Percentiles rank a stretch among this genome's conserved stretches.
These are phyloP conservation scores for Meda fulgida DNA, from an alignment of 2,797 vertebrate species.

Conservation along the genomic window DNA sequence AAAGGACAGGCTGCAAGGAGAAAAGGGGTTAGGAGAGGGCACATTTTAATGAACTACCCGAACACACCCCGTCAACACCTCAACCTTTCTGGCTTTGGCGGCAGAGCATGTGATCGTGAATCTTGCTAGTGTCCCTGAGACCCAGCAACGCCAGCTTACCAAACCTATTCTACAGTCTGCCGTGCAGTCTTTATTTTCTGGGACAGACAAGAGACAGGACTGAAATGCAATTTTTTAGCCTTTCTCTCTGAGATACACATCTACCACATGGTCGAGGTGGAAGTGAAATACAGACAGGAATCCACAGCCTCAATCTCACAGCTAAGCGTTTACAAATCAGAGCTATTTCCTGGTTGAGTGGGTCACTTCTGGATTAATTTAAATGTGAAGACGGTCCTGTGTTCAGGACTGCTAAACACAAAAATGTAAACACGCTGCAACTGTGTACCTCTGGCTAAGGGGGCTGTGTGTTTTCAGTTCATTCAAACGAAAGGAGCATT, in stretches of 20 bases:
- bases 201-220: neutral
- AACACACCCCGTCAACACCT: slow-evolving; percentile 68
- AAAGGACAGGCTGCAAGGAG: slow-evolving; percentile 71
- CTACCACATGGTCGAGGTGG: slow-evolving; percentile 29
- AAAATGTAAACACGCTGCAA: slow-evolving; percentile 24
- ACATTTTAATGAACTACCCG: slow-evolving; percentile 71
- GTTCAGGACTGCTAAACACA: slow-evolving; percentile 47
- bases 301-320: slow-evolving; percentile 57
- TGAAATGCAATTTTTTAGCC: slow-evolving; percentile 41
- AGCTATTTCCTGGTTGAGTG: slow-evolving; percentile 70
- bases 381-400: slow-evolving; percentile 57
- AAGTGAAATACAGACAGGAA: slow-evolving; percentile 48
- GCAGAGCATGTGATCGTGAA: slow-evolving; percentile 62
- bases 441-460: slow-evolving; percentile 20
- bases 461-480: neutral
- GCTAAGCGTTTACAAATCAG: slow-evolving; percentile 68
- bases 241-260: slow-evolving; percentile 40
- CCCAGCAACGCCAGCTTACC: slow-evolving; percentile 18
- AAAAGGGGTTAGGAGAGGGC: slow-evolving; percentile 42
- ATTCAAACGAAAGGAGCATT: slow-evolving; percentile 26
- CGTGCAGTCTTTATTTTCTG: neutral
- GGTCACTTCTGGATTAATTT: slow-evolving; percentile 73
- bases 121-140: slow-evolving; percentile 57
- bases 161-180: slow-evolving; percentile 27
- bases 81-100: slow-evolving; percentile 69